A percentile compares a stretch with the other conserved stretches of the same genome.
phyloP scores from a whole-genome alignment of 2,888 invertebrate species.

The Clepsis dumicolana region DNA sequence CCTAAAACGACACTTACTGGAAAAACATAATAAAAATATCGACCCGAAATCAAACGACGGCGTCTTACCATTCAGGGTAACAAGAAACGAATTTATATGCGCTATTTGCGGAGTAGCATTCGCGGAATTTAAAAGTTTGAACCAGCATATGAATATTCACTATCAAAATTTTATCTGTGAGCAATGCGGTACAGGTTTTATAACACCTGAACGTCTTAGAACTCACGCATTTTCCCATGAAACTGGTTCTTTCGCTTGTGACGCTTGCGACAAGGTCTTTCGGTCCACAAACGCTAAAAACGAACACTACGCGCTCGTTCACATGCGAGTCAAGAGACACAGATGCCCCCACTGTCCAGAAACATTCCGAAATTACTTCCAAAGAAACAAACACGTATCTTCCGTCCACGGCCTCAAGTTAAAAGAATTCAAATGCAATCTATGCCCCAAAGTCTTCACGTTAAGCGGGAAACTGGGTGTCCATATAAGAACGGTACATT shows the following conservation, averaged over 20 bases:
- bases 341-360: conserved; percentile 76
- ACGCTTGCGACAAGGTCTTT: conserved; percentile 80
- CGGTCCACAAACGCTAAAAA: conserved; percentile 77
- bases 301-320: conserved; percentile 80
- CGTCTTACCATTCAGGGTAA: conserved; percentile 71
- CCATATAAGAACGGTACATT: conserved; percentile 74
- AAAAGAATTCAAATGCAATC: conserved; percentile 74
- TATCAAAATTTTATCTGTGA: conserved; percentile 80
- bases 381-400: conserved; percentile 75
- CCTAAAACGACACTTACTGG: conserved; percentile 67
- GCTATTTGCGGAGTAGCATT: conserved; percentile 66
- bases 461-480: conserved; percentile 73
- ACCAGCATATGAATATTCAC: conserved; percentile 81
- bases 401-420: conserved; percentile 70
- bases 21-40: conserved; percentile 63
- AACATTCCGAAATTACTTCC: conserved; percentile 75
- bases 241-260: conserved; percentile 73
- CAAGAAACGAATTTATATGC: conserved; percentile 64
- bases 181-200: conserved; percentile 75
- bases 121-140: conserved; percentile 71
- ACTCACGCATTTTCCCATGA: conserved; percentile 73
- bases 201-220: conserved; percentile 72
- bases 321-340: conserved; percentile 76
- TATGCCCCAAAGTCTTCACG: conserved; percentile 74
- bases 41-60: conserved; percentile 64